Percentiles rank a stretch among this genome's conserved stretches.
Evolutionary conservation across 2,888 invertebrate species (phyloP).

Genomic region (Lymantria monacha): DNA sequence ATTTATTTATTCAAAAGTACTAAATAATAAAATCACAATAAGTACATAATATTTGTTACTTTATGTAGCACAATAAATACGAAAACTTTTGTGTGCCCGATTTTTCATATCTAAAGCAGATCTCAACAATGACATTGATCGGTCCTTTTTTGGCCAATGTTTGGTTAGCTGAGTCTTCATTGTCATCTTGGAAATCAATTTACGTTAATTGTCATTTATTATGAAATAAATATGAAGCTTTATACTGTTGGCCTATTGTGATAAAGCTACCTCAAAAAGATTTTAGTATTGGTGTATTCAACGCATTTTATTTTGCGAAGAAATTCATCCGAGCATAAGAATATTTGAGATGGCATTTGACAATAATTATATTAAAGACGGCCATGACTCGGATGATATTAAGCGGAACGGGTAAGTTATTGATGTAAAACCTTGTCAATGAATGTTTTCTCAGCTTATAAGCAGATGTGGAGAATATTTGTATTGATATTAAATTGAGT

Average conservation of each 20-base stretch:
- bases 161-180: constrained; percentile 85
- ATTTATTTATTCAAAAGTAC: background rate
- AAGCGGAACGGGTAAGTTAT: constrained; percentile 62
- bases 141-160: constrained; percentile 84
- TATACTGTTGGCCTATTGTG: constrained; percentile 62
- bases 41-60: constrained; percentile 70
- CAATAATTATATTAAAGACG: constrained; percentile 71
- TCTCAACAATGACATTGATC: constrained; percentile 68
- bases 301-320: constrained; percentile 69
- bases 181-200: constrained; percentile 76
- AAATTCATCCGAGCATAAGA: constrained; percentile 59
- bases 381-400: constrained; percentile 64
- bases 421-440: constrained; percentile 55
- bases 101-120: constrained; percentile 46
- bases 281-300: constrained; percentile 54
- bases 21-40: constrained; percentile 40
- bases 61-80: constrained; percentile 61
- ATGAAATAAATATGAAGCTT: constrained; percentile 81
- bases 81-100: constrained; percentile 54
- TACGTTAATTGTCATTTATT: constrained; percentile 82
- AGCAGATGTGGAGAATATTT: constrained; percentile 61
- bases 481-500: constrained; percentile 47
- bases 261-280: constrained; percentile 52
- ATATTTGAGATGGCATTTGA: constrained; percentile 66
- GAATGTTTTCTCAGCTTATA: constrained; percentile 74